These are phyloP conservation scores for Papilio gigon DNA, from an alignment of 2,888 invertebrate species.

Conservation along the genomic window DNA sequence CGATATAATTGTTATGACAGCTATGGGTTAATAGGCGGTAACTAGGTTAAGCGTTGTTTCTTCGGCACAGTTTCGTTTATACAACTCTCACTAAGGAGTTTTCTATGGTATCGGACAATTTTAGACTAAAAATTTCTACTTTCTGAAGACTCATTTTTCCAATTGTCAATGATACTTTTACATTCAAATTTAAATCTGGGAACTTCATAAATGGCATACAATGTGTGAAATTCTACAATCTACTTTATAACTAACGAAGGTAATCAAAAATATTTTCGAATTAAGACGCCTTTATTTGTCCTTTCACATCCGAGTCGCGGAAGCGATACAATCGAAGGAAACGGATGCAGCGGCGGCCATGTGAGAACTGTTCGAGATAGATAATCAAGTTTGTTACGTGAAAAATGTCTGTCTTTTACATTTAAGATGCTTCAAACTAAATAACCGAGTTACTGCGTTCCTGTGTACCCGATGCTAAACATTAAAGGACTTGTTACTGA, in stretches of 20 bases:
- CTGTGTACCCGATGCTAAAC: no score
- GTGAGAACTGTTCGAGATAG: conserved; percentile 7
- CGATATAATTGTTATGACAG: conserved; percentile 24
- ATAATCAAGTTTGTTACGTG: background rate
- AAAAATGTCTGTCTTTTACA: background rate
- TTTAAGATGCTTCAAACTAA: no score
- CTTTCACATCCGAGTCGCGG: conserved; percentile 20
- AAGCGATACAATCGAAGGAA: conserved; percentile 19
- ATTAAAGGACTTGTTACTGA: no score
- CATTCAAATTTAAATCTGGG: no score
- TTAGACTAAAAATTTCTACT: background rate
- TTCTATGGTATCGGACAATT: background rate
- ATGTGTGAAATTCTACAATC: background rate
- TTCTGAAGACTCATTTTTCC: background rate
- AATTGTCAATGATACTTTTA: no score
- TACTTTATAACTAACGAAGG: background rate
- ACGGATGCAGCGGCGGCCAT: conserved; percentile 11
- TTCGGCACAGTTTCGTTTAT: conserved; percentile 13
- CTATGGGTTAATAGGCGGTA: conserved; percentile 20
- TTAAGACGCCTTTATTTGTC: conserved; percentile 4
- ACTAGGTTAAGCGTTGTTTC: conserved; percentile 16
- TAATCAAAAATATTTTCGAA: conserved; percentile 3
- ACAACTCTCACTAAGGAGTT: conserved; percentile 8
- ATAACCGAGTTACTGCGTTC: no score
- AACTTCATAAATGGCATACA: no score